A percentile compares a stretch with the other conserved stretches of the same genome.
phyloP scores from a whole-genome alignment of 2,797 vertebrate species.

The Hypotaenidia philippensis region DNA sequence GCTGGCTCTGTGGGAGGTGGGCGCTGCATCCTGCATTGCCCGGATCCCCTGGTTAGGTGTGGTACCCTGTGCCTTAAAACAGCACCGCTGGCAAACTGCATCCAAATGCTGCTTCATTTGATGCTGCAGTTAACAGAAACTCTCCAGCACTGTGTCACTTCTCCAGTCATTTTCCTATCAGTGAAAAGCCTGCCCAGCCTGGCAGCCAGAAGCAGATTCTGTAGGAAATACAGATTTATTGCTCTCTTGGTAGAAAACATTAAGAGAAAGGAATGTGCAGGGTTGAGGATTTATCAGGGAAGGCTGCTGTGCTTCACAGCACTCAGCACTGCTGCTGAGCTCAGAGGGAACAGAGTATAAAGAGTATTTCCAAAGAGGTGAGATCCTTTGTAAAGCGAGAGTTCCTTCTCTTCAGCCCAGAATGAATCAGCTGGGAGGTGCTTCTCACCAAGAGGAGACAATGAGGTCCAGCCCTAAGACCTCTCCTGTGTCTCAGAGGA shows the following conservation, averaged over 20 bases:
- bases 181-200: background rate
- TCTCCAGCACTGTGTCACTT: background rate
- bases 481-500: background rate
- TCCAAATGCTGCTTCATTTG: background rate
- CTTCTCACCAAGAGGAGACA: background rate
- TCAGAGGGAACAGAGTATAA: background rate
- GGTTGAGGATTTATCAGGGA: background rate
- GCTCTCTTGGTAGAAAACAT: background rate
- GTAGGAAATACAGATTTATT: background rate
- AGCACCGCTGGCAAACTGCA: background rate
- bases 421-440: background rate
- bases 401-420: background rate
- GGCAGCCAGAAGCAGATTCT: background rate
- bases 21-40: background rate
- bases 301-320: background rate
- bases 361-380: background rate
- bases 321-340: background rate
- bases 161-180: background rate
- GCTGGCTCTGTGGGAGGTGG: fast-evolving
- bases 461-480: background rate
- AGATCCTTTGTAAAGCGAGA: background rate
- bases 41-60: fast-evolving
- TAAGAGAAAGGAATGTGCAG: background rate
- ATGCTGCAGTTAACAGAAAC: background rate
- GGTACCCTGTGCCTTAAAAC: background rate